phyloP scores from a whole-genome alignment of 2,797 vertebrate species.

The Anas bahamensis region DNA sequence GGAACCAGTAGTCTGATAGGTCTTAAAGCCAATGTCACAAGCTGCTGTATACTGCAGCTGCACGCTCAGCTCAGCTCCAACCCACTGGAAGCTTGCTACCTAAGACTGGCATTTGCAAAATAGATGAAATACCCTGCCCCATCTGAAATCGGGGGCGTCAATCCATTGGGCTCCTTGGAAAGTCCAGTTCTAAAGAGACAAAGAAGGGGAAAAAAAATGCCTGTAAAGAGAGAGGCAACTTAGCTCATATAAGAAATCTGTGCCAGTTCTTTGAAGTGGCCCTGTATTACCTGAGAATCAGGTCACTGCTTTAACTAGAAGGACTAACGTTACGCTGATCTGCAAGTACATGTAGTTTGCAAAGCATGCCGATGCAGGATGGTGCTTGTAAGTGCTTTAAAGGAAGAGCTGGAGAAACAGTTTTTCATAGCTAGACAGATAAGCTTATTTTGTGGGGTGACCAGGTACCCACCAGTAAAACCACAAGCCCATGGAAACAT shows the following conservation, averaged over 20 bases:
- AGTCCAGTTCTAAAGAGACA: neutral
- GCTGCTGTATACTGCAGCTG: neutral
- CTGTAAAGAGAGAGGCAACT: neutral
- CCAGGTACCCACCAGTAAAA: neutral
- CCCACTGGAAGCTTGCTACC: neutral
- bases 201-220: neutral
- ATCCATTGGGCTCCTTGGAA: neutral
- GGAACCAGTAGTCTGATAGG: neutral
- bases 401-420: neutral
- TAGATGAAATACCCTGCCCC: neutral
- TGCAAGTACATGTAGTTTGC: neutral
- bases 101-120: neutral
- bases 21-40: neutral
- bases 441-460: neutral
- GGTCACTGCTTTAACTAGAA: neutral
- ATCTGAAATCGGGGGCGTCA: neutral
- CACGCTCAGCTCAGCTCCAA: neutral
- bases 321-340: neutral
- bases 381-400: neutral
- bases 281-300: neutral
- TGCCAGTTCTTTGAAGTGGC: neutral
- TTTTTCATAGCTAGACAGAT: neutral
- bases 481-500: neutral
- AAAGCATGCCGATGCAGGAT: neutral
- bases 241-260: neutral